phyloP scores from a whole-genome alignment of 1,140 invertebrate species.

The Drosophila suzukii region DNA sequence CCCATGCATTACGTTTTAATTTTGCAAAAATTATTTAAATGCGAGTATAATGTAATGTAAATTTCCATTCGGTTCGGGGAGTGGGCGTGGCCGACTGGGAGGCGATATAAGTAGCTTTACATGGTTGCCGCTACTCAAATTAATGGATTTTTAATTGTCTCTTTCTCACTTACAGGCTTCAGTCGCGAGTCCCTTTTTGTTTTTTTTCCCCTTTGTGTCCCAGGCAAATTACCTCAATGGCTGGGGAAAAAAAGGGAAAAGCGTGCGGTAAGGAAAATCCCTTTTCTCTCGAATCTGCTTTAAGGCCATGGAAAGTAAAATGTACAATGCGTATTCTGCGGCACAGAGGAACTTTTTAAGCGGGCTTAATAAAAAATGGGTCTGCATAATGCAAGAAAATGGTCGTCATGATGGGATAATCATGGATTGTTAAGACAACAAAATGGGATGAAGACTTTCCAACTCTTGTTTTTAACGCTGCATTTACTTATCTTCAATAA shows the following conservation, averaged over 20 bases:
- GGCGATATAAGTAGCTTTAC: constrained; percentile 76
- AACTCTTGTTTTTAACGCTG: no score
- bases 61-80: constrained; percentile 62
- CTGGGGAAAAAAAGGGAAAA: background rate
- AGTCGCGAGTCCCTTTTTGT: constrained; percentile 21
- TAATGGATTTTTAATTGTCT: constrained; percentile 83
- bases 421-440: constrained; percentile 31
- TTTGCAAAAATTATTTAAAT: constrained; percentile 82
- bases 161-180: constrained; percentile 75
- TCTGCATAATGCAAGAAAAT: constrained; percentile 35
- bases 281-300: constrained; percentile 17
- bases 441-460: background rate
- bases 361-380: constrained; percentile 19
- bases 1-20: constrained; percentile 78
- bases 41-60: constrained; percentile 81
- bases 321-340: constrained; percentile 32
- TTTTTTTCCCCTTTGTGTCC: constrained; percentile 25
- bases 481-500: background rate
- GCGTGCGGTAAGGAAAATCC: constrained; percentile 17
- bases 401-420: constrained; percentile 31
- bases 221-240: constrained; percentile 48
- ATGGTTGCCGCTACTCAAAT: constrained; percentile 80
- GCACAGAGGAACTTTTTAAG: constrained; percentile 1
- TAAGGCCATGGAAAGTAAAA: constrained; percentile 35
- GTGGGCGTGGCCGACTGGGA: constrained; percentile 19